Base-by-base conservation (phyloP, 2,113 vertebrate species). In the Xenopus laevis region DNA sequence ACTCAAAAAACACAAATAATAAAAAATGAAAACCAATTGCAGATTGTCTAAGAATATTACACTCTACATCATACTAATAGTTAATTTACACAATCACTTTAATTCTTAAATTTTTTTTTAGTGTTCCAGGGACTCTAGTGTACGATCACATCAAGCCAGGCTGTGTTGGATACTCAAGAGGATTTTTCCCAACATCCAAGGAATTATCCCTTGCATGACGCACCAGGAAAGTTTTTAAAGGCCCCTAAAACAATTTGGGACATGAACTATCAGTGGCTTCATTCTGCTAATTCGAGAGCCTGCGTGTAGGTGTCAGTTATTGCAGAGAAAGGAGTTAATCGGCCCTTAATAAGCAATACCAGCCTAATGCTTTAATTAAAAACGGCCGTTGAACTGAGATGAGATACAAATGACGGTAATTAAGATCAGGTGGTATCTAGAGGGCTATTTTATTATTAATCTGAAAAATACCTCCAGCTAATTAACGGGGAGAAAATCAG, bases 401-500 rank as follows among this genome's bases (percentile, higher is more conserved):
- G 87, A 87, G 89, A 90, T 86, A 80, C 78, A 86, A 87, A 89
- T 82, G 83, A 18, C 5, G 79, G 82, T 89, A 91, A 92, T 91
- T 88, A 90, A 77, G 80, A 89, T 85, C 87, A 86, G 89, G 84
- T 87, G 79, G 83, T 83, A 91, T 87, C 85, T 87, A 89, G 84
- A 89, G 87, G 83, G 84, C 83, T 87, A 86, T 88, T 88, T 83
- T 79, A 90, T 88, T 89, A 85, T 71, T 81, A 89, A 91, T 86
- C 85, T 85, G 80, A 77, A 86, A 84, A 89, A 90, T 84, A 86
- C 67, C 74, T 81, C 89, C 83, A 85, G 69, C 69, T 87, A 89
- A 89, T 90, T 91, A 92, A 80, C 77, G 83, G 79, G 82, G 78
- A 83, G 81, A 89, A 86, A 83, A 89, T 80, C 81, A 76, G 77